Percentiles rank a stretch among this genome's conserved stretches.
These are phyloP conservation scores for Pterobdella sp. DNA, from an alignment of 2,888 invertebrate species.

Conservation along the genomic window DNA sequence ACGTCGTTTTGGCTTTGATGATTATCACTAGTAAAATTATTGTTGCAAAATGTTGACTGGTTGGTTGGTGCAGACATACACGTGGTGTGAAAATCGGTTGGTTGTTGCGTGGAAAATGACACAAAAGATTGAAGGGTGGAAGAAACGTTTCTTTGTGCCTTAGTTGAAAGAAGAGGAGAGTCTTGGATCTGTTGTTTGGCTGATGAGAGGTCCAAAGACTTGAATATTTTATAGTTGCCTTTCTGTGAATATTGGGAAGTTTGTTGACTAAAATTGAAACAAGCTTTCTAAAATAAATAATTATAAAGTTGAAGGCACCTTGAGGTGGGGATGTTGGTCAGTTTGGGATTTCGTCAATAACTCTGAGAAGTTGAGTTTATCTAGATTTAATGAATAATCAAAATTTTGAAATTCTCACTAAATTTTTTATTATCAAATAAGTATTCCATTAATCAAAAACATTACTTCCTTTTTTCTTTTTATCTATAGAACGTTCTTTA, in stretches of 20 bases:
- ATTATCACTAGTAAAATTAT: background rate
- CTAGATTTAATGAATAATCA: background rate
- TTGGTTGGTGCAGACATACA: background rate
- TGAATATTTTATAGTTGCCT: background rate
- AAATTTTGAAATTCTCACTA: background rate
- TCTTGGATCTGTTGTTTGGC: background rate
- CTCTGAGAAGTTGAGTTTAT: background rate
- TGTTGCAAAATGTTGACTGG: background rate
- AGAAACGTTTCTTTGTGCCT: too few species aligned
- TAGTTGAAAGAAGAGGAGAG: slow-evolving; percentile 6
- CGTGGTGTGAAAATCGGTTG: background rate
- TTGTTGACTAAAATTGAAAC: background rate
- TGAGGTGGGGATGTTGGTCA: slow-evolving; percentile 3
- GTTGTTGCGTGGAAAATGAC: background rate
- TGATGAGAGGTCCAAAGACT: background rate
- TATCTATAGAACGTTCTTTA: background rate
- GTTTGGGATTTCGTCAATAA: background rate
- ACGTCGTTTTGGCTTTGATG: background rate
- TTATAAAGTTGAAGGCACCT: background rate
- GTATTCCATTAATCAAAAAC: background rate
- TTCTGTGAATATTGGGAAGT: background rate
- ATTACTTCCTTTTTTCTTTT: background rate
- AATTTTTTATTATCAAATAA: background rate
- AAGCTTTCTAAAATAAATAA: background rate
- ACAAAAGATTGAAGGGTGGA: background rate